Evolutionary conservation across 2,797 vertebrate genomes (phyloP).

Genomic region (Squalus acanthias): DNA sequence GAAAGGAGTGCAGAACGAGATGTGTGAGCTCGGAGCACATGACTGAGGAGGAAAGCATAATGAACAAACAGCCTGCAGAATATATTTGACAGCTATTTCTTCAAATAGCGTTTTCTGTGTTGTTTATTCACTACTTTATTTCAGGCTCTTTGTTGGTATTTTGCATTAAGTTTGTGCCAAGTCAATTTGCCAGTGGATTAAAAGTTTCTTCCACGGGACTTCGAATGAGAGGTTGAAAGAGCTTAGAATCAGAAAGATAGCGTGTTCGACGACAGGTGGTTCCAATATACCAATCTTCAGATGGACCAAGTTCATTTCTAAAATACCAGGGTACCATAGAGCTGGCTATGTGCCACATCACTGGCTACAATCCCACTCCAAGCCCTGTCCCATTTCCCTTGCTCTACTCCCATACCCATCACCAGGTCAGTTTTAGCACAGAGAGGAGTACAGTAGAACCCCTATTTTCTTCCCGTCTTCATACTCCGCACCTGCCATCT

Average conservation of each 20-base stretch:
- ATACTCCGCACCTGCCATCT: not conserved
- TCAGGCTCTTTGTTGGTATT: not conserved
- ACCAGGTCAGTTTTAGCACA: not conserved
- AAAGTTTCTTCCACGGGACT: not conserved
- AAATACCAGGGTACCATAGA: not conserved
- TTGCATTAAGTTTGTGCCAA: not conserved
- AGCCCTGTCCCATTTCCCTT: not conserved
- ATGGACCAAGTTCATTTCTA: not conserved
- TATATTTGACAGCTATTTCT: not conserved
- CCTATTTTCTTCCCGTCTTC: not conserved
- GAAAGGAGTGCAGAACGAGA: not conserved
- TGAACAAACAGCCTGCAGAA: not conserved
- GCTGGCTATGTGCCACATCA: not conserved
- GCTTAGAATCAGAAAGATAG: not conserved
- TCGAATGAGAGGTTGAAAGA: not conserved
- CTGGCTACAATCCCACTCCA: not conserved
- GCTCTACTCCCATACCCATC: not conserved
- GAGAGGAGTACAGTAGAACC: not conserved
- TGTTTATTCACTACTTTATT: not conserved
- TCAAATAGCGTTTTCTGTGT: not conserved
- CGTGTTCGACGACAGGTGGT: too few species aligned
- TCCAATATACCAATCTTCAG: not conserved
- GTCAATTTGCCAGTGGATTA: not conserved
- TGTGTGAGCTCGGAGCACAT: not conserved
- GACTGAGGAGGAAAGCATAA: not conserved